phyloP scores from a whole-genome alignment of 1,140 invertebrate genomes.

The Drosophila hydei region DNA sequence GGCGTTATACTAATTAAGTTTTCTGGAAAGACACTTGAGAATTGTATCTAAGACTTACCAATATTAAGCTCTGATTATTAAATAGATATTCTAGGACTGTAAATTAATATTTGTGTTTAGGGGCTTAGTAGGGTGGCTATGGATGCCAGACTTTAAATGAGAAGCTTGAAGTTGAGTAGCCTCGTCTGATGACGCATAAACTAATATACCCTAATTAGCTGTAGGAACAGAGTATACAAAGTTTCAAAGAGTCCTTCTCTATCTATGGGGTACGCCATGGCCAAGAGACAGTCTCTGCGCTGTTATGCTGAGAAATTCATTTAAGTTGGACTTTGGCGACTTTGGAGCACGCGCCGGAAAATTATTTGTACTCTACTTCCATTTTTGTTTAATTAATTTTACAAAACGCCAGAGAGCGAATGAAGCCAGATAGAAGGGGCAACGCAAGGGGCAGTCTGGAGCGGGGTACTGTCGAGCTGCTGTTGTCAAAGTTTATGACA shows the following conservation, averaged over 20 bases:
- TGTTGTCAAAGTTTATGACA: slow-evolving; percentile 79
- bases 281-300: neutral
- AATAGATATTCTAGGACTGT: too few relatives aligned
- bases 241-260: slow-evolving; percentile 8
- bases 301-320: slow-evolving; percentile 62
- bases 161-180: too few relatives aligned
- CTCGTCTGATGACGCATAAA: neutral
- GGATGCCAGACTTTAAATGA: too few relatives aligned
- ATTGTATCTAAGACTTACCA: too few relatives aligned
- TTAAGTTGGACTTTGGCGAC: slow-evolving; percentile 71
- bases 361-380: slow-evolving; percentile 77
- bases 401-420: slow-evolving; percentile 52
- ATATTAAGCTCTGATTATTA: too few relatives aligned
- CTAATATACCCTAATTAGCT: neutral
- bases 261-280: neutral
- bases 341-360: slow-evolving; percentile 65
- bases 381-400: slow-evolving; percentile 83
- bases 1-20: too few relatives aligned
- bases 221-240: neutral
- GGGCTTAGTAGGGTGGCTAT: too few relatives aligned
- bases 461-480: slow-evolving; percentile 13
- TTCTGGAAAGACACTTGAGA: too few relatives aligned
- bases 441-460: neutral
- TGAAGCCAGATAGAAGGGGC: slow-evolving; percentile 1
- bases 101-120: too few relatives aligned